Evolutionary conservation across 2,888 invertebrate genomes (phyloP).

Genomic region (Arctia plantaginis): DNA sequence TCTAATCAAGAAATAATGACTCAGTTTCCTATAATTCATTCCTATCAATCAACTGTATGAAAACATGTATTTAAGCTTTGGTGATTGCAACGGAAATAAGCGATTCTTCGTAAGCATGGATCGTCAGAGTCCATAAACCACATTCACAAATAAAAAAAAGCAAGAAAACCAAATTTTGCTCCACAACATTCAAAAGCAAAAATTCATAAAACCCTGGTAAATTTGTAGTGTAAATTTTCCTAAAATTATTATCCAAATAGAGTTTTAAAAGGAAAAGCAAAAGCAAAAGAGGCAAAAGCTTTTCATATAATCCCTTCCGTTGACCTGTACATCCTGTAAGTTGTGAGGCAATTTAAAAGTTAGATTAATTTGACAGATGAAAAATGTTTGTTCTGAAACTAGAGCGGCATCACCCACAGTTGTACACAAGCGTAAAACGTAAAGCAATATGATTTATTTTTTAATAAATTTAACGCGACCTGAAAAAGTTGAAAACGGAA

Average conservation of each 20-base stretch:
- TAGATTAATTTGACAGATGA: not conserved
- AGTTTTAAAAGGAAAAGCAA: not conserved
- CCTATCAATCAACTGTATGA: no score
- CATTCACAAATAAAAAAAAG: not conserved
- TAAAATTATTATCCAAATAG: not conserved
- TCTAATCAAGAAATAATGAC: no score
- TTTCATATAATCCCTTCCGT: not conserved
- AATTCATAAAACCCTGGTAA: not conserved
- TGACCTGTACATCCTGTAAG: not conserved
- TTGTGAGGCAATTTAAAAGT: not conserved
- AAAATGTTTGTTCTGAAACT: constrained; percentile 2
- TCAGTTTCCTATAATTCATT: no score
- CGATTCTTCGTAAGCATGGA: no score
- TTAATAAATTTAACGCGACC: not conserved
- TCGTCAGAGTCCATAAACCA: not conserved
- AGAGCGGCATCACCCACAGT: not conserved
- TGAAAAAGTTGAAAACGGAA: not conserved
- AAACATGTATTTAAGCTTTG: no score
- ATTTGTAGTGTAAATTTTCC: not conserved
- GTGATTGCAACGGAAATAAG: no score
- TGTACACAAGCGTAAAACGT: no score
- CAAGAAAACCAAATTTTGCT: not conserved
- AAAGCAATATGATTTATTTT: not conserved
- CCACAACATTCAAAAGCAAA: not conserved
- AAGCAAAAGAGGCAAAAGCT: not conserved